A percentile compares a stretch with the other conserved stretches of the same genome.
These are phyloP conservation scores for Spatulosminthurus flaviceps DNA, from an alignment of 2,888 invertebrate species.

Conservation along the genomic window DNA sequence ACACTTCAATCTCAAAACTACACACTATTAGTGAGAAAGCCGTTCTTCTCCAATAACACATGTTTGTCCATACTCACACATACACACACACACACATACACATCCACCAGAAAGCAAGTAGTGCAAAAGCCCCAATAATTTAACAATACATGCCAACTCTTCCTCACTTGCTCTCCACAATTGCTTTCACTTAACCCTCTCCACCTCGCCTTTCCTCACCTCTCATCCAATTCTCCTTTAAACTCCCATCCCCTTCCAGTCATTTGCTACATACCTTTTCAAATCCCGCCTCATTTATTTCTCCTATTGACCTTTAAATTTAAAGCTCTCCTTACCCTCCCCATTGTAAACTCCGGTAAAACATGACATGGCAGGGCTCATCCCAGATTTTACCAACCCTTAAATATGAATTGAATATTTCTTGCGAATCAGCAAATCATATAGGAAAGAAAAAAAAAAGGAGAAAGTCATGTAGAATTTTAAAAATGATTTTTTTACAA, in stretches of 20 bases:
- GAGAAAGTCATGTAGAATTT: too few relatives aligned
- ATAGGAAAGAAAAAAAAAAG: too few relatives aligned
- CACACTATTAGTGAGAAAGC: conserved; percentile 28
- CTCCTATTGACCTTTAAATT: background rate
- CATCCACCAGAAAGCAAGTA: background rate
- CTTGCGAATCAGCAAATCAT: too few relatives aligned
- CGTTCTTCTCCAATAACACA: conserved; percentile 38
- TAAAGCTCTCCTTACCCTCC: too few relatives aligned
- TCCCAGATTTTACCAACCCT: too few relatives aligned
- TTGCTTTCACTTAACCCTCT: background rate
- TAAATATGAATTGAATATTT: too few relatives aligned
- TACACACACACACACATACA: too few relatives aligned
- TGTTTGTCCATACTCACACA: conserved; percentile 39
- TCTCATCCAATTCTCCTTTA: conserved; percentile 3
- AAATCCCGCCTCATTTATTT: background rate
- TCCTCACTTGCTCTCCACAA: conserved; percentile 37
- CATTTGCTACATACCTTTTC: background rate
- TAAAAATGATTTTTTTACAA: too few relatives aligned
- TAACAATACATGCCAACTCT: conserved; percentile 41
- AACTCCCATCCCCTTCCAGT: background rate
- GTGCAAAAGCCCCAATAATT: conserved; percentile 26
- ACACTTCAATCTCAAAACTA: conserved; percentile 53
- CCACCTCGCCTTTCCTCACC: conserved; percentile 25
- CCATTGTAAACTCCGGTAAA: too few relatives aligned
- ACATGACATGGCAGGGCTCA: too few relatives aligned